Base-by-base conservation (phyloP, 2,113 vertebrate genomes). In the Gambusia affinis region DNA sequence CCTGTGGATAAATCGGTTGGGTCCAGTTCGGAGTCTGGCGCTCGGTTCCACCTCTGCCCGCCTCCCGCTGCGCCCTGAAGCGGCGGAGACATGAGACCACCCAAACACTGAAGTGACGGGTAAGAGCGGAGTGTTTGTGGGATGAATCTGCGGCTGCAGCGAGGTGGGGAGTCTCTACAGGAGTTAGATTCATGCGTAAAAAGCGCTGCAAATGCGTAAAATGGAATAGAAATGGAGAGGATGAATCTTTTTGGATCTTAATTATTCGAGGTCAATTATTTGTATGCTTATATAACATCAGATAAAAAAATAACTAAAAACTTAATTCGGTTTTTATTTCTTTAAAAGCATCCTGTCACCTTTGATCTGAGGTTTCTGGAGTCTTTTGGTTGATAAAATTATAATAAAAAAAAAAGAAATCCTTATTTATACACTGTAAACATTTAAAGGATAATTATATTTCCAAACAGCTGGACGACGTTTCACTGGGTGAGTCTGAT, bases 31-130 rank as follows among this genome's bases (percentile, higher is more conserved):
- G 14, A 69, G 0, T 15, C 0, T 4, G 0, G 60, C 51, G 63
- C 73, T 65, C 17, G 63, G 66, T 76, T 54, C 3, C 72, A 27
- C 68, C 73, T 82, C 71, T 69, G 29, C 44, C 54, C 60, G 68
- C 77, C 51, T n/a, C 62, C 67, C 66, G 37, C 64, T 66, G 75
- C 70, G 30, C 63, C 22, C 72, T 63, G 83, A 78, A 76, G 70
- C 8, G 51, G 37, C 64, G 61, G 64, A 75, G 73, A 64, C 2
- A 84, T 76, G 87, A 75, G 64, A 85, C 72, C 44, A 70, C 68
- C 72, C 79, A 30, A 72, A 81, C 7, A 67, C 81, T 89, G 12
- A 87, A 73, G 73, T 77, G 72, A 79, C 79, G 76, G 91, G 91
- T 92, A 83, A 91, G 87, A 85, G 33, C 62, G 19, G 19, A 62